Evolutionary conservation across 2,797 vertebrate species (phyloP).

Genomic region (Phrynocephalus vlangalii): DNA sequence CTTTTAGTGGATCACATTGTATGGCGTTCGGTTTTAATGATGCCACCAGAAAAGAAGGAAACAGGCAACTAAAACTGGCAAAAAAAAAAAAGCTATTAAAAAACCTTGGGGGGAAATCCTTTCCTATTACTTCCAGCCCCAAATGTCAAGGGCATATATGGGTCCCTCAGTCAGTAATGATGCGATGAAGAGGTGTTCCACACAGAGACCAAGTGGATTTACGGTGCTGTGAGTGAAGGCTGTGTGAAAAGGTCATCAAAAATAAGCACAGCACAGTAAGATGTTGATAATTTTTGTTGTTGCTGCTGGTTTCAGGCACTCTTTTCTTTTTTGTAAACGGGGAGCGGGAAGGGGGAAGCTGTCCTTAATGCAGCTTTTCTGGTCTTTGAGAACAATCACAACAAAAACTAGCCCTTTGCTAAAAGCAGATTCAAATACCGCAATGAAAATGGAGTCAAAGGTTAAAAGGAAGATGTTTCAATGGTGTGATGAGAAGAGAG

Average conservation of each 20-base stretch:
- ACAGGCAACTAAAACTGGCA: constrained; percentile 71
- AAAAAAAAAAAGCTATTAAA: constrained; percentile 24
- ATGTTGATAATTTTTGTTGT: constrained; percentile 45
- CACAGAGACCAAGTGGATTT: constrained; percentile 60
- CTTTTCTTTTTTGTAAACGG: constrained; percentile 6
- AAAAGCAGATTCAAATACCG: constrained; percentile 17
- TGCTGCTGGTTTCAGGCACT: constrained; percentile 44
- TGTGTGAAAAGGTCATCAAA: constrained; percentile 65
- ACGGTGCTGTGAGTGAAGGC: constrained; percentile 55
- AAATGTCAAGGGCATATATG: constrained; percentile 68
- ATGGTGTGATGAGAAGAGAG: neutral
- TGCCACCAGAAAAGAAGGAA: constrained; percentile 66
- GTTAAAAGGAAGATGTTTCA: constrained; percentile 33
- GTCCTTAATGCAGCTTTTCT: constrained; percentile 13
- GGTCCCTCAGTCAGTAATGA: constrained; percentile 61
- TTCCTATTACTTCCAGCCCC: constrained; percentile 58
- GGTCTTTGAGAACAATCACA: constrained; percentile 3
- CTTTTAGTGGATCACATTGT: constrained; percentile 73
- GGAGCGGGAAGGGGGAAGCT: neutral
- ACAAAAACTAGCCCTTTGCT: constrained; percentile 22
- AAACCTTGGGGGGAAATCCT: accelerated
- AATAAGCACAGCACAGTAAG: constrained; percentile 53
- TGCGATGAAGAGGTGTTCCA: constrained; percentile 61
- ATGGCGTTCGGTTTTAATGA: constrained; percentile 77
- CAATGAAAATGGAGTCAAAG: constrained; percentile 45